Evolutionary conservation across 1,140 invertebrate species (phyloP), one percentile per base, ranked within the genome.

Genomic region (Ladona fulva): DNA sequence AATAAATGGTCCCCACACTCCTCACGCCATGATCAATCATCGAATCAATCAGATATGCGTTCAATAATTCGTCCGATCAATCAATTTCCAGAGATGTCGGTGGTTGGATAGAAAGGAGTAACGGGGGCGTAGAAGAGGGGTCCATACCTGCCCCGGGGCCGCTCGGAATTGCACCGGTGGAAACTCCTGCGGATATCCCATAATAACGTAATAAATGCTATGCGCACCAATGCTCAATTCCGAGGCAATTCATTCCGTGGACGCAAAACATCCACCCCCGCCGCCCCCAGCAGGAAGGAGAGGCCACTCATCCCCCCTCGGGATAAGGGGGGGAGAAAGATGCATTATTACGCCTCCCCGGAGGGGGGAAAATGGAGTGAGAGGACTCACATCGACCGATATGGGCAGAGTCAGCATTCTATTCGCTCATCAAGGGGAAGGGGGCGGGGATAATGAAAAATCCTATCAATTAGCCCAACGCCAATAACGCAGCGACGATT

Each of bases 201-300:
- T 66, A 66, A 66, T 66, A 66, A 66, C 52, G 52, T 66, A 66
- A 66, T 66, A 66, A 66, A 66, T 66, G 52, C 52, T 66, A 66
- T 6, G 52, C n/a, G 52, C 52, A 12, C 52, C 10, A 52, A 52
- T 52, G 44, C 44, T 52, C 44, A 52, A 12, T 66, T 6, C 52
- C 52, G 52, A 12, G 52, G 52, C 52, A 66, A 66, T 66, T 66
- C 52, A 66, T 66, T 66, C 52, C 52, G 52, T 66, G 52, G 52
- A 66, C 52, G 16, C 16, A 12, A 66, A 66, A 66, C 14, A 19
- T 66, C 52, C 52, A 22, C 52, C 52, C 14, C 52, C 52, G 5
- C 52, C 52, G 16, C 3, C 3, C 52, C 52, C 52, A 6, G 14
- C n/a, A 66, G 16, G 52, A 16, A 16, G 16, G 16, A 16, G 12